A percentile compares a stretch with the other conserved stretches of the same genome.
These are phyloP conservation scores for Oikopleura dioica DNA, from an alignment of 23 tunicate genomes.

Conservation along the genomic window DNA sequence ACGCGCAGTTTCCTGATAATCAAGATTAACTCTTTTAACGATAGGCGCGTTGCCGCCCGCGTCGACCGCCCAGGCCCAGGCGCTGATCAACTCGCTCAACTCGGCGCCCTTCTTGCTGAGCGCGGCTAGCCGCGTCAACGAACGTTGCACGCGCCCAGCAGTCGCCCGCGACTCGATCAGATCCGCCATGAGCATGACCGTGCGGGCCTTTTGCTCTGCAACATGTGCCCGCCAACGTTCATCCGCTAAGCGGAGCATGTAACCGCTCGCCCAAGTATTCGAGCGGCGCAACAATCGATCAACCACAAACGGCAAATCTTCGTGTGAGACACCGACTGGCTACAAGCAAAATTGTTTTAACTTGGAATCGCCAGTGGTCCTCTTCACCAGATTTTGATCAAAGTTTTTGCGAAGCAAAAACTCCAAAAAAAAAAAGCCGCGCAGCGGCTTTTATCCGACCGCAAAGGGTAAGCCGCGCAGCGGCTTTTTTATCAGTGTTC, in stretches of 20 bases:
- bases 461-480: no score
- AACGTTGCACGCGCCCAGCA: not conserved
- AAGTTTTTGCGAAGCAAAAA: no score
- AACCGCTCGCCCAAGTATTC: slow-evolving; percentile 1
- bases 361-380: not conserved
- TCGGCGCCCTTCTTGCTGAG: not conserved
- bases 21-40: not conserved
- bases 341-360: not conserved
- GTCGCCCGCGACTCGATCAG: not conserved
- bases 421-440: no score
- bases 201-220: not conserved
- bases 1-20: slow-evolving; percentile 5
- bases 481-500: no score
- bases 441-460: no score
- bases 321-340: not conserved
- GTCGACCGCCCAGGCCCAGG: slow-evolving; percentile 13
- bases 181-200: not conserved
- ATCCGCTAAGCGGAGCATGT: not conserved
- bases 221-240: not conserved
- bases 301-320: slow-evolving; percentile 9
- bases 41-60: not conserved
- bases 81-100: not conserved
- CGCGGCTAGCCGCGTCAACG: not conserved
- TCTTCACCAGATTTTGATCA: no score
- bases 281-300: not conserved